Percentiles rank a stretch among this genome's conserved stretches.
Conservation (phyloP, 2,113 vertebrate species). For the Colinus virginianus region DNA sequence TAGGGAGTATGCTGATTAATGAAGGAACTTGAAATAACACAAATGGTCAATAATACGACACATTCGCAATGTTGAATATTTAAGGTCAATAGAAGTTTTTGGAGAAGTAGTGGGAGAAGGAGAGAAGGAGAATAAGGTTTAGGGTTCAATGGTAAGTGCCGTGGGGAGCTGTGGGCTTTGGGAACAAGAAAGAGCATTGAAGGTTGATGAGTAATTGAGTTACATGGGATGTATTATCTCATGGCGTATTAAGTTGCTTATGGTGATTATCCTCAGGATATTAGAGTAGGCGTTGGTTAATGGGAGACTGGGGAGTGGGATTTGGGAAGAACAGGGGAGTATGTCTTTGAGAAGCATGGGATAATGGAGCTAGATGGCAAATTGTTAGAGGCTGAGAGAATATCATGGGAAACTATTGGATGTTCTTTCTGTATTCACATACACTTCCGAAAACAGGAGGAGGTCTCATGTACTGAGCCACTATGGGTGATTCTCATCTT, state of each 20-base stretch:
- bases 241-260: not conserved
- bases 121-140: not conserved
- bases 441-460: not conserved
- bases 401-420: not conserved
- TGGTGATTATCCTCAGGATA: constrained; percentile 12
- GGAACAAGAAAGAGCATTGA: not conserved
- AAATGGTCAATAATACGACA: not conserved
- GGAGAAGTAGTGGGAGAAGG: not conserved
- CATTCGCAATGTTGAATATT: not conserved
- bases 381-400: not conserved
- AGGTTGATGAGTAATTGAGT: constrained; percentile 6
- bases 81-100: not conserved
- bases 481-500: not conserved
- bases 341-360: not conserved
- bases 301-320: not conserved
- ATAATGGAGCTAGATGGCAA: not conserved
- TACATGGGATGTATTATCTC: constrained; percentile 14
- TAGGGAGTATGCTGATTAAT: not conserved
- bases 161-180: not conserved
- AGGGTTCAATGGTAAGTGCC: not conserved
- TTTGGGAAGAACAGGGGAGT: not conserved
- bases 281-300: constrained; percentile 15
- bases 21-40: not conserved
- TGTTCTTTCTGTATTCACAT: not conserved
- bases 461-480: not conserved